Evolutionary conservation across 2,797 vertebrate genomes (phyloP), one percentile per base, ranked within the genome.

Genomic region (Morus bassanus): DNA sequence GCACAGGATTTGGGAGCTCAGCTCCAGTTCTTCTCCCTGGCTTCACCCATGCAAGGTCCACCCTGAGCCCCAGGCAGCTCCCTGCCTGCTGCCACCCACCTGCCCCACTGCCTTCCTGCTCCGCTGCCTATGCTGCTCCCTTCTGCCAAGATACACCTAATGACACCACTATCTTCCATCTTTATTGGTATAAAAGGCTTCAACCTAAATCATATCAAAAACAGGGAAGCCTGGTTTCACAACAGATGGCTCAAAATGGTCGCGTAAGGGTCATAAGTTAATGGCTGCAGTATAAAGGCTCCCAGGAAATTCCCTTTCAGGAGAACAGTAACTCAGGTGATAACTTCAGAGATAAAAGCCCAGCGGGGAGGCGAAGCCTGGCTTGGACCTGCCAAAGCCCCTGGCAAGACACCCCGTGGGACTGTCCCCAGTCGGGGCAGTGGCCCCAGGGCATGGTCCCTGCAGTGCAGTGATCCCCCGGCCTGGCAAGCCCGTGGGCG

Each of bases 131-230:
- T 15, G 30, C 23, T 27, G 21, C 59, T 41, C 59, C 11, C 10
- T 75, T 41, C 68, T 80, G 51, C 69, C 7, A 4, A 76, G 28
- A 73, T 18, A 70, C 28, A 50, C 11, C 10, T 2, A 0, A 0
- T 7, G 13, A 35, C 70, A 50, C 27, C 13, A 9, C 74, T 79
- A 6, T 39, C 19, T 91, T 92, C 74, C 31, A 22, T 95, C 70
- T 96, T 97, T 96, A 97, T 97, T 97, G 48, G 63, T 97, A 96
- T 67, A 96, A 96, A 97, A 96, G 46, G 51, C 28, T 89, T 91
- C 39, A 79, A 63, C 31, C 51, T 33, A 51, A 87, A 59, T 65
- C 5, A 69, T 92, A 88, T 93, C 2, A 94, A 96, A 96, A 95
- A 65, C 0, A 4, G 39, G 18, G 69, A 84, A 33, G 41, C 14